Evolutionary conservation across 2,113 vertebrate species (phyloP), one percentile per base, ranked within the genome.

Genomic region (Struthio camelus): DNA sequence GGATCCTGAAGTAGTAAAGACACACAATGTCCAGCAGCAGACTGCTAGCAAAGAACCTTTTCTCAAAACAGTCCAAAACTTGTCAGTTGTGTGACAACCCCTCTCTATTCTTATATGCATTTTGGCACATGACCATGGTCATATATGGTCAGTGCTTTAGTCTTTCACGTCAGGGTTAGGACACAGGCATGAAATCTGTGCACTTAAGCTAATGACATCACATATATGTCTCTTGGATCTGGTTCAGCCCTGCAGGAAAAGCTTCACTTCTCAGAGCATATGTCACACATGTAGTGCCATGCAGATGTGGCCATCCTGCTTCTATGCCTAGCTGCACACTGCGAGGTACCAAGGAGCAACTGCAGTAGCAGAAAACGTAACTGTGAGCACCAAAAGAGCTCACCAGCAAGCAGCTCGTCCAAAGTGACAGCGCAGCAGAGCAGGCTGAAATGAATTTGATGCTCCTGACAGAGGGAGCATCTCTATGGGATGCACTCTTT

Each of bases 101-200:
- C 2, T 10, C 8, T 10, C 14, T 1, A 17, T 61, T 73, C 65
- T 80, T 0, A 0, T 28, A 22, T 10, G 38, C 9, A 1, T 12
- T 69, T 72, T 11, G 54, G 32, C 67, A 19, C 11, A 14, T 7
- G 11, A 19, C 54, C 2, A 1, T 28, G 38, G 38, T 32, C 20
- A 19, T 3, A 14, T 2, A 2, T 2, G 2, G 2, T 13, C 48
- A 66, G 34, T 8, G 28, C 7, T 27, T 7, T 25, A 30, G 19
- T 22, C 40, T 61, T 84, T 53, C 59, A 19, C 2, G 0, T 9
- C 38, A 38, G 30, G 27, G 24, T 58, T 48, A 46, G 27, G 25
- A 53, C 25, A 54, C 56, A 70, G 67, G 65, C 36, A 17, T 10
- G 4, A 36, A 70, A 46, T 23, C 38, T 14, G 19, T 22, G 64